These are phyloP conservation scores for Caenorhabditis remanei DNA, from an alignment of 1,140 invertebrate genomes.

Conservation along the genomic window DNA sequence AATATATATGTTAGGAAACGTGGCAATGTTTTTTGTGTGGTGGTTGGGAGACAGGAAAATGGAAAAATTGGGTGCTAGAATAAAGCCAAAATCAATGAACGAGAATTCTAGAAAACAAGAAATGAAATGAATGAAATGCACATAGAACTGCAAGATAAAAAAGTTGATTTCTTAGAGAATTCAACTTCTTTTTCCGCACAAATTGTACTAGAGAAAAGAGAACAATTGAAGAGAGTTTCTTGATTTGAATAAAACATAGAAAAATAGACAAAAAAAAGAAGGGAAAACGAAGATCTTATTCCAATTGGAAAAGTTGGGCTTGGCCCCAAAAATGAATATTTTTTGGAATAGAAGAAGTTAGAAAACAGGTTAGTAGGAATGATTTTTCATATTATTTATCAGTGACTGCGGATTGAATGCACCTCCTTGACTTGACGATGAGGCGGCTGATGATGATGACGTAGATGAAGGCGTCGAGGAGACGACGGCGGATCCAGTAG, in stretches of 20 bases:
- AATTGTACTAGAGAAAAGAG: constrained; percentile 48
- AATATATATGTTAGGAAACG: background rate
- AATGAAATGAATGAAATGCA: background rate
- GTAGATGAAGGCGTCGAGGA: constrained; percentile 44
- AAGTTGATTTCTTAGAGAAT: background rate
- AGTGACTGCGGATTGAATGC: constrained; percentile 47
- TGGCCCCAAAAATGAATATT: constrained; percentile 52
- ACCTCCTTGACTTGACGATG: constrained; percentile 44
- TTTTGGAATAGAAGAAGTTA: background rate
- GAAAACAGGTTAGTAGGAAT: constrained; percentile 42
- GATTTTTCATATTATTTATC: constrained; percentile 53
- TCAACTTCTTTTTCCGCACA: background rate
- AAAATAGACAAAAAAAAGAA: background rate
- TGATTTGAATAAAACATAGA: background rate
- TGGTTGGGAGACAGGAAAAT: background rate
- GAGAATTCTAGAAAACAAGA: constrained; percentile 4
- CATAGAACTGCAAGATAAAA: background rate
- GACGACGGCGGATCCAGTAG: constrained; percentile 50
- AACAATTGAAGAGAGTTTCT: constrained; percentile 3
- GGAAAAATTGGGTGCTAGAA: constrained; percentile 32
- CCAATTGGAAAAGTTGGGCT: constrained; percentile 14
- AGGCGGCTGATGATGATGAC: constrained; percentile 27
- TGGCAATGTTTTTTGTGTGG: constrained; percentile 40
- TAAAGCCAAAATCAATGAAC: constrained; percentile 33
- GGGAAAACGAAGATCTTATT: constrained; percentile 15